phyloP scores from a whole-genome alignment of 2,888 invertebrate genomes.

The Drosophila vallismaia region DNA sequence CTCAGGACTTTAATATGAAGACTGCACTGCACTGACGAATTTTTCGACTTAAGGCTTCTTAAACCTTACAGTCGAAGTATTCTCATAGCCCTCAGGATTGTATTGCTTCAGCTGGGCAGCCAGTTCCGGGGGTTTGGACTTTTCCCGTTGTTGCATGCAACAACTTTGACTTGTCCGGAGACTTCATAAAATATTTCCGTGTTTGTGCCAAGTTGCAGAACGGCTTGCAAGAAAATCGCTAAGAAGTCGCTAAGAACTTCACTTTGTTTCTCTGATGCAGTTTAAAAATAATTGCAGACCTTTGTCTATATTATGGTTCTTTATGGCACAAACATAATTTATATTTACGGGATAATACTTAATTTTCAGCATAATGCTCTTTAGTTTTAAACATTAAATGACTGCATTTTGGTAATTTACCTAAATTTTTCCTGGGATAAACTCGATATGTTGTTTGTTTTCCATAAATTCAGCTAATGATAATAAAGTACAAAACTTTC shows the following conservation, averaged over 20 bases:
- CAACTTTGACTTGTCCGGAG: slow-evolving; percentile 48
- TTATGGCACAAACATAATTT: not conserved
- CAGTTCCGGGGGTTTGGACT: slow-evolving; percentile 8
- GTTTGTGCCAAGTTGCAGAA: slow-evolving; percentile 27
- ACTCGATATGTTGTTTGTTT: no score
- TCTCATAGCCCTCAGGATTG: slow-evolving; percentile 7
- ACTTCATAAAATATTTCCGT: slow-evolving; percentile 44
- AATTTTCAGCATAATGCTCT: no score
- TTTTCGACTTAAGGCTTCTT: slow-evolving; percentile 9
- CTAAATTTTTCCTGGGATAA: no score
- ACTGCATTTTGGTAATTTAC: not conserved
- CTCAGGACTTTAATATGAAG: not conserved
- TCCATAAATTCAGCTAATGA: not conserved
- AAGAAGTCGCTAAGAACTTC: not conserved
- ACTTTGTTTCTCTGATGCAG: not conserved
- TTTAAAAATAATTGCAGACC: slow-evolving; percentile 14
- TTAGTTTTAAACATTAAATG: no score
- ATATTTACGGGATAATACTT: not conserved
- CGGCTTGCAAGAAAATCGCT: not conserved
- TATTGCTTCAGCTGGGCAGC: slow-evolving; percentile 52
- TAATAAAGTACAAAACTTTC: not conserved
- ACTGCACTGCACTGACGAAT: slow-evolving; percentile 11
- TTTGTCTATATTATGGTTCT: not conserved
- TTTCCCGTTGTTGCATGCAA: slow-evolving; percentile 23
- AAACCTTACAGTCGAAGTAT: not conserved